Conservation (phyloP, 2,113 vertebrate species). For the Ophiodon elongatus region DNA sequence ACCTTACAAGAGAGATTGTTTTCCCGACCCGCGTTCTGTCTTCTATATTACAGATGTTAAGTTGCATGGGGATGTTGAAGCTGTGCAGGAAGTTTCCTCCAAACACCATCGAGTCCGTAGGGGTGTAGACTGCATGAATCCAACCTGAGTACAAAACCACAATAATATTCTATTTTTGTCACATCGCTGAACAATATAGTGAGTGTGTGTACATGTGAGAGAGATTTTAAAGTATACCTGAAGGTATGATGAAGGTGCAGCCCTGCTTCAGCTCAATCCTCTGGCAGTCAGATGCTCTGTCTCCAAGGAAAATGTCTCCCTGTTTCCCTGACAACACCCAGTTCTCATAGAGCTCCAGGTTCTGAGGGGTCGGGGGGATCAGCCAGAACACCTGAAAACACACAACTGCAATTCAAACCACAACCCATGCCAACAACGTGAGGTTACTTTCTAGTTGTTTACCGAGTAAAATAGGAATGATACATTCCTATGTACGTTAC, state of each 20-base stretch:
- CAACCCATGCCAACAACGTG: background rate
- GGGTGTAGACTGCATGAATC: conserved; percentile 91
- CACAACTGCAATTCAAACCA: background rate
- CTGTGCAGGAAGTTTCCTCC: conserved; percentile 98
- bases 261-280: conserved; percentile 96
- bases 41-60: conserved; percentile 88
- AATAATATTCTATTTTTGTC: background rate
- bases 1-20: background rate
- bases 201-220: background rate
- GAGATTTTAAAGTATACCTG: conserved; percentile 81
- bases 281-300: conserved; percentile 92
- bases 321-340: conserved; percentile 99
- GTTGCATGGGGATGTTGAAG: conserved; percentile 96
- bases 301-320: conserved; percentile 96
- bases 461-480: background rate
- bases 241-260: conserved; percentile 97
- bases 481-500: background rate
- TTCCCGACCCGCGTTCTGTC: conserved; percentile 92
- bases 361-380: conserved; percentile 95
- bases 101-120: conserved; percentile 95
- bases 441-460: background rate
- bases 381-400: conserved; percentile 94
- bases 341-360: conserved; percentile 97
- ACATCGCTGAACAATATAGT: background rate
- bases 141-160: conserved; percentile 60